Base-by-base conservation (phyloP, 2,888 invertebrate species). In the Noctua fimbriata region DNA sequence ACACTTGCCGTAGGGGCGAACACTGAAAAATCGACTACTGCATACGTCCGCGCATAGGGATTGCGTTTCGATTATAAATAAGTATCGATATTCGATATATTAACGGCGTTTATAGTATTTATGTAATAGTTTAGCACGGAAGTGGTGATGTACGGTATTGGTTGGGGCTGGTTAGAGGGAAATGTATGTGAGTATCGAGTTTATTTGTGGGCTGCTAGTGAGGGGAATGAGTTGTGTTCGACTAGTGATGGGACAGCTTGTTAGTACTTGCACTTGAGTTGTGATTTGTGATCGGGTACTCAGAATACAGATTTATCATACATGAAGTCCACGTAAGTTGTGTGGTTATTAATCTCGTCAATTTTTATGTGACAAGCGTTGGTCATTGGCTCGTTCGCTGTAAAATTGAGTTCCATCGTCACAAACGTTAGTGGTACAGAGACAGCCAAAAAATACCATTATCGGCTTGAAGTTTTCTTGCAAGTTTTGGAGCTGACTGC, bases 11-110 rank as follows among this genome's bases (percentile, higher is more conserved):
- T 76, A 81, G 86, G 89, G 88, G 79, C 76, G 81, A 88, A 87
- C 90, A 90, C 89, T 92, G 92, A 92, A 92, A 91, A 92, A 92
- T 92, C 88, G 89, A 89, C 89, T 88, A 83, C 81, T 82, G 84
- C 88, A 85, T 87, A 76, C 82, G 83, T 86, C 87, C 84, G 75
- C 88, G 83, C 85, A 85, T 85, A 78, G 85, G 87, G 87, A 90
- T 91, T 89, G 85, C 86, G 77, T 87, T 89, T 87, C 86, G 85
- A 87, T 80, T 74, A 63, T 83, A 85, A 86, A 87, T 79, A 84
- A 88, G 73, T 73, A 83, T 77, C 79, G 76, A 85, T 88, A 85
- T 86, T 78, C 80, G 73, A 86, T 88, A 85, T 87, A 88, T 89
- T 86, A 89, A 88, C 77, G 79, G 88, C 74, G 69, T 83, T 85